Base-by-base conservation (phyloP, 2,797 vertebrate species). In the Aplochiton taeniatus region DNA sequence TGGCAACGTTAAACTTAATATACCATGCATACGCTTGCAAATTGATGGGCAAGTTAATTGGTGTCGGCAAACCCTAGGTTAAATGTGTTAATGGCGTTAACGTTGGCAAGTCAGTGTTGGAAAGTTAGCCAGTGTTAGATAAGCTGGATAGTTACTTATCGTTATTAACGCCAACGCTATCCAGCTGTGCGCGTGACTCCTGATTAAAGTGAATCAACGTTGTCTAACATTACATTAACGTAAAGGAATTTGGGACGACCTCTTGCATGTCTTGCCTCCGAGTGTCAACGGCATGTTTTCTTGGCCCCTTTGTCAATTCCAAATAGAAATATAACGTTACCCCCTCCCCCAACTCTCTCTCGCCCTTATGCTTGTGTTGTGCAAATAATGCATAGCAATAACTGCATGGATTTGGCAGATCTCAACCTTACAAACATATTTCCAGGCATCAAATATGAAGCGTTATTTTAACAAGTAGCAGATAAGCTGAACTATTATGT, bases 301-400 rank as follows among this genome's bases (percentile, higher is more conserved):
- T 69, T 79, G 31, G 85, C 89, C 90, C 92, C 91, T 92, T 93
- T 93, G 92, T 93, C 89, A 89, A 84, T 87, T 85, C 69, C 72
- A 71, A 87, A 76, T 73, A 31, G 6, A 31, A 31, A 31, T 31
- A 31, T 31, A 31, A 31, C 31, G 31, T 31, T 83, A 86, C 88
- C 90, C 90, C 90, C 85, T 89, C 90, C 92, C 91, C 91, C 91
- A 91, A 87, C 88, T 80, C 77, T 84, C 81, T 64, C 12, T 53
- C 8, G 43, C 16, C 54, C 53, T 19, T 44, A 63, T 66, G 83
- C 77, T 78, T 86, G 67, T 86, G 67, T 55, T 49, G 71, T 87
- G 69, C 70, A 75, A 89, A 78, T 82, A 89, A 90, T 82, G 83
- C 84, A 90, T 77, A 88, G 85, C 85, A 84, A 75, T 89, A 89